A percentile compares a stretch with the other conserved stretches of the same genome.
Conservation (phyloP, 2,113 vertebrate species). For the Butastur rufipennis region DNA sequence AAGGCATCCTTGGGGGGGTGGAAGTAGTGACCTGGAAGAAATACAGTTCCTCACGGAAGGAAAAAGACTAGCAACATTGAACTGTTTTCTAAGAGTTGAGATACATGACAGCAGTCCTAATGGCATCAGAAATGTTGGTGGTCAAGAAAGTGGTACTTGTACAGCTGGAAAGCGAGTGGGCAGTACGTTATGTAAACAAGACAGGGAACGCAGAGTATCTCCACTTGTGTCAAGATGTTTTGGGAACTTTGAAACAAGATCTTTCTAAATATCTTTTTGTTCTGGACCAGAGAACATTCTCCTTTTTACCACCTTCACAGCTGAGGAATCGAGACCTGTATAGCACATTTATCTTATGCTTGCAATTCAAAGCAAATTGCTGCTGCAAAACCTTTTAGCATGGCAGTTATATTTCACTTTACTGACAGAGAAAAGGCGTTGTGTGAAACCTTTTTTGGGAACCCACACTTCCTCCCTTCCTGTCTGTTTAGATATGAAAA, state of each 20-base stretch:
- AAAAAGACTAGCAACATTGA: background rate
- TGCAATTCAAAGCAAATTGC: constrained; percentile 59
- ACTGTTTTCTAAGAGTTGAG: background rate
- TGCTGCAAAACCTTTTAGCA: constrained; percentile 59
- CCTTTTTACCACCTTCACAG: constrained; percentile 54
- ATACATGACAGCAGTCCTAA: background rate
- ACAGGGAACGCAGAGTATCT: background rate
- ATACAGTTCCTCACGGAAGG: background rate
- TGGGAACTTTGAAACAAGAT: background rate
- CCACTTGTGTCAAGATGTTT: background rate
- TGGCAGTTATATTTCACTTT: constrained; percentile 56
- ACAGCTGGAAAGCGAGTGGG: background rate
- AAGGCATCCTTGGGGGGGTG: background rate
- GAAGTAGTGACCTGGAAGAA: background rate
- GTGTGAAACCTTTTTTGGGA: constrained; percentile 50
- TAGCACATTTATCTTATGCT: constrained; percentile 52
- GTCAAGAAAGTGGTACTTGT: background rate
- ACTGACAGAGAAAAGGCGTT: constrained; percentile 55
- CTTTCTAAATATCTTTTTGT: constrained; percentile 42
- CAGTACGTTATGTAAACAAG: background rate
- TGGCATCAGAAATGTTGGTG: background rate
- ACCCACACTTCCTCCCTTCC: constrained; percentile 1
- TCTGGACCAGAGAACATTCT: constrained; percentile 34
- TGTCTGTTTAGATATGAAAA: constrained; percentile 33
- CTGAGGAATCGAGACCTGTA: constrained; percentile 24